These are phyloP conservation scores for Clavelina lepadiformis DNA, from an alignment of 23 tunicate genomes.

Conservation along the genomic window DNA sequence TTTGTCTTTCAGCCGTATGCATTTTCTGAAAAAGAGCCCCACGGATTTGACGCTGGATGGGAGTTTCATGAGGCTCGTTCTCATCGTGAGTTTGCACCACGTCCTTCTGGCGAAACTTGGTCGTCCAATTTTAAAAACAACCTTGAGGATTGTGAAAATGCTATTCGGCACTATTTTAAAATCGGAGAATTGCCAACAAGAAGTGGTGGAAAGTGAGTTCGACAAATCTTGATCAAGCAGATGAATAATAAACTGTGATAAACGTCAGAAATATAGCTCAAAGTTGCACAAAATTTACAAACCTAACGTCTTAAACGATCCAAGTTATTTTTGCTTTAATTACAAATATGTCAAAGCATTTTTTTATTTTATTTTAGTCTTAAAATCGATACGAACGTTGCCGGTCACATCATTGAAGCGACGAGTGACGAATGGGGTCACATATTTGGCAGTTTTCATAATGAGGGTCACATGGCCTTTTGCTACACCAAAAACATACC, in stretches of 20 bases:
- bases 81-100: constrained; percentile 21
- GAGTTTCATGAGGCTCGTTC: constrained; percentile 25
- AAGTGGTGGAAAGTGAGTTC: too few relatives aligned
- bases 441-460: constrained; percentile 34
- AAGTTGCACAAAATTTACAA: too few relatives aligned
- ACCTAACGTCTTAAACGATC: too few relatives aligned
- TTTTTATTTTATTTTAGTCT: neutral
- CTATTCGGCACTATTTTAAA: too few relatives aligned
- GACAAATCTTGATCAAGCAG: too few relatives aligned
- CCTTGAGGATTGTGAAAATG: constrained; percentile 1
- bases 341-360: too few relatives aligned
- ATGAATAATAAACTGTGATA: too few relatives aligned
- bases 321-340: too few relatives aligned
- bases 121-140: neutral
- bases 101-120: constrained; percentile 32
- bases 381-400: constrained; percentile 19
- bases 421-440: constrained; percentile 3
- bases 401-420: constrained; percentile 50
- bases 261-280: too few relatives aligned
- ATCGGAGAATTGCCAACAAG: too few relatives aligned
- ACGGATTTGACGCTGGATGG: constrained; percentile 51
- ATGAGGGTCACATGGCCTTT: constrained; percentile 61
- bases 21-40: constrained; percentile 34
- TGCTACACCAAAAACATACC: neutral
- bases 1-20: constrained; percentile 27